Evolutionary conservation across 2,888 invertebrate genomes (phyloP), one percentile per base, ranked within the genome.

Genomic region (Dinocampus coccinellae): DNA sequence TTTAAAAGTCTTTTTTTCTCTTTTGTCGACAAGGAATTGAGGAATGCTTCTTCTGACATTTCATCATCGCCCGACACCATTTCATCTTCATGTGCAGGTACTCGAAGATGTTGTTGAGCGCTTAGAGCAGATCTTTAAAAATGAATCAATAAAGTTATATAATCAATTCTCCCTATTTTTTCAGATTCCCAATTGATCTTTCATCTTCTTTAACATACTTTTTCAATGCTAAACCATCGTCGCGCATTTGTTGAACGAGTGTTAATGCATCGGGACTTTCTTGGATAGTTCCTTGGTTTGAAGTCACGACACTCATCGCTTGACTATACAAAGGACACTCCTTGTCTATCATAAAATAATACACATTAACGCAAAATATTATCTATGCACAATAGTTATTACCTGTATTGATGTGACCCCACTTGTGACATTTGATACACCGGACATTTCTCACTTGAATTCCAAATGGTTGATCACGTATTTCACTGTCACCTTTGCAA

Each of bases 361-460:
- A 24, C 70, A 67, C 7, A 55, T 52, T 7, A 47, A 24, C 55
- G 34, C 39, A 16, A 57, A 16, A 55, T 13, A 55, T 11, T 20
- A 57, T 20, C 55, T 52, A 65, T 26, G 26, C 3, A 69, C 36
- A 33, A 69, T 72, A 36, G 34, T 33, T 68, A 58, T 80, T 85
- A 92, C 93, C 93, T 88, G 95, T 98, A 87, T 98, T 98, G 67
- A 98, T 95, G 85, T 99, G 99, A 9, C 99, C 99, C 99, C 99
- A 99, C 86, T 98, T 98, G 86, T 98, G 97, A 84, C 99, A 99
- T 87, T 99, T 99, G 72, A 99, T 97, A 83, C 99, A 99, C 36
- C 99, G 91, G 0, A 99, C 99, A 89, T 99, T 98, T 68, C 98
- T 90, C 2, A 98, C 98, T 88, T 97, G 93, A 82, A 99, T 99